These are phyloP conservation scores for Scomberomorus guttatus DNA, from an alignment of 2,797 vertebrate genomes.

Conservation along the genomic window DNA sequence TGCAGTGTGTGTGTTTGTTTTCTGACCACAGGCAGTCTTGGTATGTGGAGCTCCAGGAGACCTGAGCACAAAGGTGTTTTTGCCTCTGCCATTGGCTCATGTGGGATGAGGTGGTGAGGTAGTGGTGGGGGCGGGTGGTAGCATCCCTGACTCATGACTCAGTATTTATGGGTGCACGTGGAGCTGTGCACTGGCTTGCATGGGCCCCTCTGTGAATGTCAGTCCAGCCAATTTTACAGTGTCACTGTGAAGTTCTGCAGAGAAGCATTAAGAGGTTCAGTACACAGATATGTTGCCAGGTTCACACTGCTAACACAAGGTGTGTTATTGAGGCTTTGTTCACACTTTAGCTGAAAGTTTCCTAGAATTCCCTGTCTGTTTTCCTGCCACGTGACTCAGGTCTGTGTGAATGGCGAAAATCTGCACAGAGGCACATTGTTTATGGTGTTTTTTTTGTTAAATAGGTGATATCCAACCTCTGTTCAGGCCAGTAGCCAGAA, in stretches of 20 bases:
- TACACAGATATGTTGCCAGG: neutral
- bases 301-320: constrained; percentile 12
- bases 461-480: neutral
- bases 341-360: neutral
- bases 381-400: constrained; percentile 4
- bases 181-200: neutral
- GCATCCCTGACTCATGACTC: constrained; percentile 36
- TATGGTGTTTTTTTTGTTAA: neutral
- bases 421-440: constrained; percentile 29
- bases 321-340: constrained; percentile 2
- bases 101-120: constrained; percentile 20
- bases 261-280: constrained; percentile 7
- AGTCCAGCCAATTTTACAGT: constrained; percentile 29
- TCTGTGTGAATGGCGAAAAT: neutral
- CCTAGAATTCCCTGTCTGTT: neutral
- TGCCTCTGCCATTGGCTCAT: constrained; percentile 22
- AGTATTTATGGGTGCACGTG: constrained; percentile 30
- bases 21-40: constrained; percentile 19
- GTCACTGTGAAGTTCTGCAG: constrained; percentile 27
- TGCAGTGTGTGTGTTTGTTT: constrained; percentile 15
- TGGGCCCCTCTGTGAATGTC: neutral
- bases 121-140: neutral
- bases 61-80: constrained; percentile 28
- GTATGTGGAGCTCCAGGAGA: constrained; percentile 23
- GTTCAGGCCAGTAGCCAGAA: neutral